A percentile compares a stretch with the other conserved stretches of the same genome.
Evolutionary conservation across 2,113 vertebrate species (phyloP).

Genomic region (Vicugna pacos): DNA sequence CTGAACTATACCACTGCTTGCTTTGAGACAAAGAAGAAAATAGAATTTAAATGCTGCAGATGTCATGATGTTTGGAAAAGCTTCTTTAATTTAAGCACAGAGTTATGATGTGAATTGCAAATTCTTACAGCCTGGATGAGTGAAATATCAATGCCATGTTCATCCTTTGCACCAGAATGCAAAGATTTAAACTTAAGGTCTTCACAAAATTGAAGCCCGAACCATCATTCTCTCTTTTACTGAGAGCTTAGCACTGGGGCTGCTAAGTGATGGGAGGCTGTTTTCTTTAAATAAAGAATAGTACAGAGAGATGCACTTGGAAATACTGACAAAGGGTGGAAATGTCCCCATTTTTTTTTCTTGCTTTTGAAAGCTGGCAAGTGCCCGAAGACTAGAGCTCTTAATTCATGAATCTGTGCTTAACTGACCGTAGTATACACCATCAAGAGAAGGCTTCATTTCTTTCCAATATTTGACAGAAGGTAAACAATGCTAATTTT

Average conservation of each 20-base stretch:
- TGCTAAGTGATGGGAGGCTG: constrained; percentile 56
- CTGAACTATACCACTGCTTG: constrained; percentile 70
- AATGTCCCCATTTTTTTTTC: constrained; percentile 11
- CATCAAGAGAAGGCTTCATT: constrained; percentile 78
- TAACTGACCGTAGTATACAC: constrained; percentile 46
- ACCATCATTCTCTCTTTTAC: constrained; percentile 44
- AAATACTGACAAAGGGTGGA: constrained; percentile 49
- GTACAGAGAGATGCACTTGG: constrained; percentile 45
- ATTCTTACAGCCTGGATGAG: constrained; percentile 76
- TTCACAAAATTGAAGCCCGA: constrained; percentile 78
- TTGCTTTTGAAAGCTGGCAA: constrained; percentile 63
- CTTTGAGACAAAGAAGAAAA: constrained; percentile 75
- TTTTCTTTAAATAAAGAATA: constrained; percentile 65
- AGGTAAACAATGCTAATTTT: constrained; percentile 48
- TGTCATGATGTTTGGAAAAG: constrained; percentile 75
- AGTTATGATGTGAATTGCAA: constrained; percentile 76
- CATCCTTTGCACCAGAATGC: constrained; percentile 62
- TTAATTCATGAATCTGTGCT: constrained; percentile 53
- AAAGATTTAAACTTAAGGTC: constrained; percentile 65
- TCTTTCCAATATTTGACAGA: constrained; percentile 62
- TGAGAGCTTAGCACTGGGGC: constrained; percentile 50
- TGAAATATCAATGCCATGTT: constrained; percentile 75
- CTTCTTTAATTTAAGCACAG: constrained; percentile 81
- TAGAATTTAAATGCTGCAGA: constrained; percentile 75
- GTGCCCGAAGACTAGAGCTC: background rate